Evolutionary conservation across 1,140 invertebrate species (phyloP), one percentile per base, ranked within the genome.

Genomic region (Dendrolimus kikuchii): DNA sequence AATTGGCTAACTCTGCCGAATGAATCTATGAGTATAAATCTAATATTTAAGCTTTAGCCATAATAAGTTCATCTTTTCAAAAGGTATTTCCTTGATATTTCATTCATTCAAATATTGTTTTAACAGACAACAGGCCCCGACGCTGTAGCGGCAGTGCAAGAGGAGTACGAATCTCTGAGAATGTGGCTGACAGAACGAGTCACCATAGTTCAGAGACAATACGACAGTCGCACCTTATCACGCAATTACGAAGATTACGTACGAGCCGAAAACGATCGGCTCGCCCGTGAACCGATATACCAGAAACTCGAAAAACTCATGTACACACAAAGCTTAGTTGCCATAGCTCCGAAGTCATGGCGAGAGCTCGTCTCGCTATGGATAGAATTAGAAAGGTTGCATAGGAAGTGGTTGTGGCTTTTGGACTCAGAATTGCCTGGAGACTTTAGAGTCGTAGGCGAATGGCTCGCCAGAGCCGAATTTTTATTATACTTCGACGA

Each of bases 391-490:
- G 91, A 95, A 77, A 86, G 91, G 62, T 88, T 96, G 86, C 90
- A 96, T 86, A 89, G 92, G 60, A 90, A 92, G 70, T 97, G 96
- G 95, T 90, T 95, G 46, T 95, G 94, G 93, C 79, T 93, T 8
- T 84, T 98, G 58, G 96, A 99, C 78, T 91, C 93, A 0, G 89
- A 90, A 54, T 85, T 98, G 38, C 95, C 96, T 5, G 95, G 94
- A 40, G 93, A 94, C 67, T 92, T 98, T 47, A 93, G 93, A 44
- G 88, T 92, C 54, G 90, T 97, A 7, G 96, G 95, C n/a, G 93
- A 95, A 74, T 98, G 97, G 95, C 78, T 99, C 7, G 93, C 93
- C 47, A 91, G 91, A 63, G 96, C 96, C 5, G 96, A 98, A 80
- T 92, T 92, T 68, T 78, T 98, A 45, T 86, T 98, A 23, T 90